Evolutionary conservation across 1,140 invertebrate species (phyloP).

Genomic region (Hypsibius dujardini): DNA sequence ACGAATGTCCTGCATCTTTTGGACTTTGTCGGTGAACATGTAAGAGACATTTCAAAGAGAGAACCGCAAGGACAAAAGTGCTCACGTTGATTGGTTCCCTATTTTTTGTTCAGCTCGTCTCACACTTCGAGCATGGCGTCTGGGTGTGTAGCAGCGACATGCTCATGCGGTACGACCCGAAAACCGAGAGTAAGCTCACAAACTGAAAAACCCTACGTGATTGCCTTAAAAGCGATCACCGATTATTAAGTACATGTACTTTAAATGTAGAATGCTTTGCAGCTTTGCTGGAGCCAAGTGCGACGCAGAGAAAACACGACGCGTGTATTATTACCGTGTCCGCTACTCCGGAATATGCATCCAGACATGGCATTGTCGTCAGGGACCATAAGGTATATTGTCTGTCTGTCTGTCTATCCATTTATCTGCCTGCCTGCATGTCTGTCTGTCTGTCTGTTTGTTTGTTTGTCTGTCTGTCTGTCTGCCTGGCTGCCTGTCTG

Average conservation of each 20-base stretch:
- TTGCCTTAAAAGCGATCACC: slow-evolving; percentile 17
- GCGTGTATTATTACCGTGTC: slow-evolving; percentile 30
- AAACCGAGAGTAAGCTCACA: background rate
- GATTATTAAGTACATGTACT: slow-evolving; percentile 11
- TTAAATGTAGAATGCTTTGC: background rate
- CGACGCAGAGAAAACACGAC: slow-evolving; percentile 17
- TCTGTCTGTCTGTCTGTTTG: no score
- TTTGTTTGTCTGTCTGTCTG: no score
- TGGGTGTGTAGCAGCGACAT: slow-evolving; percentile 38
- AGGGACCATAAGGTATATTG: slow-evolving; percentile 30
- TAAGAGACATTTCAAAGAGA: slow-evolving; percentile 21
- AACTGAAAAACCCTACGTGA: slow-evolving; percentile 19
- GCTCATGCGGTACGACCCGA: slow-evolving; percentile 25
- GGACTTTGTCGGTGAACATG: slow-evolving; percentile 29
- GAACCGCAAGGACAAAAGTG: no score
- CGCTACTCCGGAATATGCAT: slow-evolving; percentile 28
- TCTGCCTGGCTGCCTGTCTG: no score
- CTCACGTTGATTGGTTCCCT: no score
- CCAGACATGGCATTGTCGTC: slow-evolving; percentile 34
- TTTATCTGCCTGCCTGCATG: no score
- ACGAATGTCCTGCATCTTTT: slow-evolving; percentile 30
- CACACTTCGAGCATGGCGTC: slow-evolving; percentile 31
- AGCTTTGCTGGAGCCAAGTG: background rate
- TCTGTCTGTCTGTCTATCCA: no score
- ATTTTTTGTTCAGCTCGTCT: slow-evolving; percentile 27